Base-by-base conservation (phyloP, 92 coral and sea anemone genomes). In the Epizoanthus scotinus region DNA sequence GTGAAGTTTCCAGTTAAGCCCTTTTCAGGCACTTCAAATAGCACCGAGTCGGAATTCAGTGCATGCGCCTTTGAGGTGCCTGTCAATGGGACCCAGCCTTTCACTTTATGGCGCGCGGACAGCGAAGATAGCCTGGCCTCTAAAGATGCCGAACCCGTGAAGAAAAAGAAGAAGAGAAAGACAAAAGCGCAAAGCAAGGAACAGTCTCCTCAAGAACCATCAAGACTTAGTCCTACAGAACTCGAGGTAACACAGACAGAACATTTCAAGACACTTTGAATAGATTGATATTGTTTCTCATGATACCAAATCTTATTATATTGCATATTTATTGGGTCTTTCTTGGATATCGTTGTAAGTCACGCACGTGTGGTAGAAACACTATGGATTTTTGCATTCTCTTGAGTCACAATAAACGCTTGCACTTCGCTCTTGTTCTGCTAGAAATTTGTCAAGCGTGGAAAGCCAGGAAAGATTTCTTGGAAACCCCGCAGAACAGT, bases 151-250 rank as follows among this genome's bases (percentile, higher is more conserved):
- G 91, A 77, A 15, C 91, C 91, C 36, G 85, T 85, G 38, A 91
- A 90, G 77, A 94, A 90, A 77, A 92, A 90, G 70, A 90, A 87
- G 85, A 92, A 90, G 52, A 47, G 52, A 77, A 88, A 82, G 64
- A 29, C 59, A 4, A 87, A 74, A 54, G 73, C 54, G 62, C 73
- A 77, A 64, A 73, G 47, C 73, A 69, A 72, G 60, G 82, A 53
- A 47, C 74, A 55, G 13, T 60, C 83, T 19, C 85, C 83, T 22
- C 55, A 83, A 18, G 72, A 92, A 8, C 71, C 90, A 34, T 75
- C 66, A 59, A 82, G 78, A 34, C 55, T 83, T 24, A 90, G 86
- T 52, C 91, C 88, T 24, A 73, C 67, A 55, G 89, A 84, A 26
- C 58, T 71, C 13, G 87, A 86, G 81, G 95, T 91, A 38, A 82